These are phyloP conservation scores for Allacma fusca DNA, from an alignment of 2,888 invertebrate species.

Conservation along the genomic window DNA sequence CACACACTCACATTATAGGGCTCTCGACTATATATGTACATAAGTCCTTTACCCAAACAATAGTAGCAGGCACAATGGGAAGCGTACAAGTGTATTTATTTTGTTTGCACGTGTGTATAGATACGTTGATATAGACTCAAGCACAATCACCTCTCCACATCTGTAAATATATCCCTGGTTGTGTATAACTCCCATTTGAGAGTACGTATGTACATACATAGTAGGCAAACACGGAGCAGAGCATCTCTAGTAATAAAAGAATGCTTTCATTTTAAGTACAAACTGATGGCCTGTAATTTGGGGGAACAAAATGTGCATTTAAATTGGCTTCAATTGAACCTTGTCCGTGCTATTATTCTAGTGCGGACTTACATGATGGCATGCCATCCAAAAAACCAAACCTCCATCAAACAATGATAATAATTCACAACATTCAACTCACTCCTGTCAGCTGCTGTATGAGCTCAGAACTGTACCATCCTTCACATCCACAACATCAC, in stretches of 20 bases:
- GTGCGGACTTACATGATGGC: background rate
- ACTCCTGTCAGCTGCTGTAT: conserved; percentile 25
- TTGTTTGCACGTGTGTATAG: too few species aligned
- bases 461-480: background rate
- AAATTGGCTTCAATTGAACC: conserved; percentile 55
- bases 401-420: conserved; percentile 29
- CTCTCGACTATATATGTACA: too few species aligned
- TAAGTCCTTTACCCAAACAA: too few species aligned
- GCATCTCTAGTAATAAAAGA: background rate
- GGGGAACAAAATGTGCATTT: conserved; percentile 54
- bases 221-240: background rate
- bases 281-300: conserved; percentile 50
- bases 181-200: too few species aligned
- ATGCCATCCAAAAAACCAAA: background rate
- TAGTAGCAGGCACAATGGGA: background rate
- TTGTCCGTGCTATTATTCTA: conserved; percentile 21
- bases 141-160: too few species aligned
- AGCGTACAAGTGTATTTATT: too few species aligned
- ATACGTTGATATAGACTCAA: too few species aligned
- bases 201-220: too few species aligned
- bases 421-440: conserved; percentile 28
- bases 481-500: background rate
- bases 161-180: too few species aligned
- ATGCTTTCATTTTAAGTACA: background rate
- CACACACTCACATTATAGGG: background rate